Evolutionary conservation across 2,888 invertebrate species (phyloP), one percentile per base, ranked within the genome.

Genomic region (Drosophila suboccidentalis): DNA sequence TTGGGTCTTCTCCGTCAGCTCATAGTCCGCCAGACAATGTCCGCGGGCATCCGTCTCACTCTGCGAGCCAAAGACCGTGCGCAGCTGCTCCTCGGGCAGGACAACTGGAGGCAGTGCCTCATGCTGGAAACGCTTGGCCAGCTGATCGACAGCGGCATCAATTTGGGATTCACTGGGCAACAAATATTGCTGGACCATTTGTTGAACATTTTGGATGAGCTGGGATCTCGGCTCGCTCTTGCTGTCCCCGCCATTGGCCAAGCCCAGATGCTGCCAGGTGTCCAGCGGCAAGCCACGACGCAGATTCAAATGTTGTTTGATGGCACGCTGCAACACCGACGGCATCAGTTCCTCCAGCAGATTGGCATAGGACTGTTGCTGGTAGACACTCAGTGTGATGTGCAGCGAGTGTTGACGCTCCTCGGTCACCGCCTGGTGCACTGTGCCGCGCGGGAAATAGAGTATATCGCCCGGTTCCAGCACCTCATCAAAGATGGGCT

Each of bases 381-480:
- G 98, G 90, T 97, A 98, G 86, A 97, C 96, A 53, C 98, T 98
- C 4, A 99, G 93, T 0, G 99, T 99, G 5, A 99, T 95, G 92
- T 99, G 99, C 3, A 99, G 94, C 1, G 99, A 99, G 93, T 99
- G 98, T 32, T 94, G 94, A 38, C 96, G 95, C 15, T 95, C 94
- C 70, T 96, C 94, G 0, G 98, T 97, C 59, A 94, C 93, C 1
- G 96, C 98, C 93, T 98, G 97, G 91, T 97, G 97, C 59, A 97
- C 97, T 26, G 95, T 95, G 61, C 97, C 97, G 55, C 97, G 94
- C 0, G 99, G 99, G 89, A 99, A 97, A 92, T 99, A 99, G 0
- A 99, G 93, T 83, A 99, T 91, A 92, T 99, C 99, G 0, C 98
- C 98, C 4, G 97, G 95, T 90, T 96, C 94, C 51, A 99, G 92